Evolutionary conservation across 2,888 invertebrate genomes (phyloP), one percentile per base, ranked within the genome.

Genomic region (Torymus aiolomorphi): DNA sequence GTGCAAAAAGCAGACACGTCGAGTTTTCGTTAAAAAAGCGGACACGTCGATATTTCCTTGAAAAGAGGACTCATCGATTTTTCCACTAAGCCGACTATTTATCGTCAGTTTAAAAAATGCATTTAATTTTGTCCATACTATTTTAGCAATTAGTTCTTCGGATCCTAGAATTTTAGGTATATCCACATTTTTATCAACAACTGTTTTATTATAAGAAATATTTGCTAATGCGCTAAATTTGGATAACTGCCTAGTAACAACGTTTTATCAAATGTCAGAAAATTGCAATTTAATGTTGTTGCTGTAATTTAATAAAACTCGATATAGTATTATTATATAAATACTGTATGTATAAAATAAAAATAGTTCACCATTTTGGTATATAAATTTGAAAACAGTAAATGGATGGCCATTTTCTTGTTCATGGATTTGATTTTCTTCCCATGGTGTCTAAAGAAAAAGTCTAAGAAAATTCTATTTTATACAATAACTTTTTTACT

Each of bases 41-140:
- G n/a, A n/a, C n/a, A n/a, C n/a, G n/a, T n/a, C n/a, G n/a, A n/a
- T n/a, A n/a, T n/a, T n/a, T n/a, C n/a, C n/a, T n/a, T n/a, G n/a
- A n/a, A n/a, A n/a, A n/a, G n/a, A n/a, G n/a, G n/a, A n/a, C n/a
- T n/a, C n/a, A n/a, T n/a, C n/a, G n/a, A n/a, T n/a, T n/a, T n/a
- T n/a, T n/a, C n/a, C n/a, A n/a, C n/a, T n/a, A n/a, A n/a, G n/a
- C n/a, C n/a, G n/a, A n/a, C n/a, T n/a, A n/a, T n/a, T 16, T n/a
- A n/a, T 1, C 57, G 18, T 57, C 57, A n/a, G n/a, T 2, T 57
- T 13, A 1, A 16, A 8, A 8, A 14, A 16, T 10, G 57, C 57
- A 57, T 57, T 57, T n/a, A 57, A 57, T 57, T 57, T n/a, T n/a
- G n/a, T 16, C n/a, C n/a, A 57, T 16, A 16, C 16, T n/a, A 57